A percentile compares a stretch with the other conserved stretches of the same genome.
These are phyloP conservation scores for Gymnosoma rotundatum DNA, from an alignment of 2,888 invertebrate species.

Conservation along the genomic window DNA sequence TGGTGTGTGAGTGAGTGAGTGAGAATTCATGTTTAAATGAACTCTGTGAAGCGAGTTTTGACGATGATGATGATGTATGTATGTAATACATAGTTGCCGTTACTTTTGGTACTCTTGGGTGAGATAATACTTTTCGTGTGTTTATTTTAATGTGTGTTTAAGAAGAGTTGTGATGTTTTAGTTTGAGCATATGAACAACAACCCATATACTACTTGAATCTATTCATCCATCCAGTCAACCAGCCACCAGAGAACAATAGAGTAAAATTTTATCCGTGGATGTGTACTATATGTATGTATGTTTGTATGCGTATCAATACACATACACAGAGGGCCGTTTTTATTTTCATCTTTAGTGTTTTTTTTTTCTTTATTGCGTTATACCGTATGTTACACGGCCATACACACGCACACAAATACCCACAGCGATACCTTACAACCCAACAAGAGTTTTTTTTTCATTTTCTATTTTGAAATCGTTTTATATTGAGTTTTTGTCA, in stretches of 20 bases:
- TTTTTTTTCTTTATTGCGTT: constrained; percentile 37
- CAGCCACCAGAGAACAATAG: constrained; percentile 64
- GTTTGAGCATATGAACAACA: constrained; percentile 40
- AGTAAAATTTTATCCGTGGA: constrained; percentile 52
- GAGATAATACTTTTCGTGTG: constrained; percentile 27
- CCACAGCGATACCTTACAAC: constrained; percentile 34
- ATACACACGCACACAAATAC: constrained; percentile 17
- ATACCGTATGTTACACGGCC: constrained; percentile 50
- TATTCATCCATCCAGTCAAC: constrained; percentile 62
- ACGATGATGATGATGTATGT: constrained; percentile 42
- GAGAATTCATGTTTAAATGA: not conserved
- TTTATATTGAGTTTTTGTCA: constrained; percentile 61
- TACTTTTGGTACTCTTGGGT: constrained; percentile 59
- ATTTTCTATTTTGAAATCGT: constrained; percentile 35
- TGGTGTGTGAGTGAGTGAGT: not conserved
- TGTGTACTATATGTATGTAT: not conserved
- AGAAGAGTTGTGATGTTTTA: constrained; percentile 64
- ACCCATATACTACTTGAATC: constrained; percentile 32
- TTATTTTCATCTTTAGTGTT: constrained; percentile 45
- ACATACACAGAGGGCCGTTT: constrained; percentile 68
- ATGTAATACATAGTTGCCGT: not conserved
- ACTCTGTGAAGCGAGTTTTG: constrained; percentile 16
- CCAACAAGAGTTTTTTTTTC: constrained; percentile 60
- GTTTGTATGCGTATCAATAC: constrained; percentile 44
- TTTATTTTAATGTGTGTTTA: constrained; percentile 21